Base-by-base conservation (phyloP, 1,140 invertebrate species). In the Rhagoletis zephyria region DNA sequence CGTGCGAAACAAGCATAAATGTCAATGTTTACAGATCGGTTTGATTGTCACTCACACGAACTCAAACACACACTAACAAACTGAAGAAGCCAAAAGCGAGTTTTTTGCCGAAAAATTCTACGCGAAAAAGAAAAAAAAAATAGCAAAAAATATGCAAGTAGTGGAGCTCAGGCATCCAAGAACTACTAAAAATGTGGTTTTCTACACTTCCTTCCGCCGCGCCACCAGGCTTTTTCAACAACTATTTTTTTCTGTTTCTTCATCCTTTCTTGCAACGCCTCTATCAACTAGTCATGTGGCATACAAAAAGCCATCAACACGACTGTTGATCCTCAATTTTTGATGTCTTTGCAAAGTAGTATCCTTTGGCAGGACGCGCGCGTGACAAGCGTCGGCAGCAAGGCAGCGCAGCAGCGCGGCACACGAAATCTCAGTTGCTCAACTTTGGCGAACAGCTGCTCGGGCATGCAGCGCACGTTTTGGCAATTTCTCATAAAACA, bases 401-500 rank as follows among this genome's bases (percentile, higher is more conserved):
- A 6, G 59, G 7, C 7, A 65, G 5, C n/a, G 81, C 48, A 85
- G 48, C 59, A 51, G 2, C 30, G 7, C 7, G 16, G 5, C n/a
- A 51, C 48, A 74, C 10, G 42, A 85, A 85, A 85, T 85, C 85
- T 85, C 85, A 63, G 60, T 63, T 85, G 85, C 42, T 85, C 74
- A 81, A 56, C n/a, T 81, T 81, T 51, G 74, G 48, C 45, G 40
- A n/a, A 16, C 56, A 19, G 64, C 65, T 74, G 63, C n/a, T 92
- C 85, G n/a, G n/a, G 86, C 87, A 92, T 92, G 90, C 91, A 42
- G 88, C 87, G 89, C 91, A 92, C 91, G 91, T 92, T 91, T 91
- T 90, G 90, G 91, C 91, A 92, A 92, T 92, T 92, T 92, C 91
- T 92, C 91, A 92, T 92, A 92, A 92, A 92, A 92, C 91, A 92